Conservation (phyloP, 2,888 invertebrate genomes). For the Orgyia antiqua region DNA sequence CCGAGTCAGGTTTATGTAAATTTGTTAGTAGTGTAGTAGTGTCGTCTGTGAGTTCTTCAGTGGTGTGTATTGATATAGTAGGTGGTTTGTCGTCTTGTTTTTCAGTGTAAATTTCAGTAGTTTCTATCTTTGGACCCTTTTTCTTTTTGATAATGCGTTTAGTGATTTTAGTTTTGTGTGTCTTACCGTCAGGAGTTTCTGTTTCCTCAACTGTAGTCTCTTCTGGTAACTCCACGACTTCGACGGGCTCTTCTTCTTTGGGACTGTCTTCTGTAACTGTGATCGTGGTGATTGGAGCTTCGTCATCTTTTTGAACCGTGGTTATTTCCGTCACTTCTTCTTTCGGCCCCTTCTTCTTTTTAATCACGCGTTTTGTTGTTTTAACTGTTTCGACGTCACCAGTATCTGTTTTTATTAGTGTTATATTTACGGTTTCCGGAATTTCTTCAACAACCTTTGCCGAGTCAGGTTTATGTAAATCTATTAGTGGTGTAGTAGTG, state of each 20-base stretch:
- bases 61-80: not conserved
- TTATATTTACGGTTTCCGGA: slow-evolving; percentile 22
- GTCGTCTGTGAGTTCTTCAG: not conserved
- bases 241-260: too few species aligned
- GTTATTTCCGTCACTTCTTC: slow-evolving; percentile 33
- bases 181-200: not conserved
- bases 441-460: slow-evolving; percentile 11
- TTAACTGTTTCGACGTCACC: slow-evolving; percentile 35
- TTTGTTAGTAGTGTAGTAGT: not conserved
- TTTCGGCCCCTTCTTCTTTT: slow-evolving; percentile 46
- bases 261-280: slow-evolving; percentile 13
- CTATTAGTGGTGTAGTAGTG: slow-evolving; percentile 4
- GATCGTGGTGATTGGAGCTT: slow-evolving; percentile 6
- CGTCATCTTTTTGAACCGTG: slow-evolving; percentile 6
- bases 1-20: slow-evolving; percentile 1
- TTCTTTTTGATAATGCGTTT: not conserved
- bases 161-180: not conserved
- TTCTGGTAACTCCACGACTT: not conserved
- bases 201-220: not conserved
- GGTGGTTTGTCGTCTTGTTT: not conserved
- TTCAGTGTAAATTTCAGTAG: not conserved
- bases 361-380: slow-evolving; percentile 35
- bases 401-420: slow-evolving; percentile 5
- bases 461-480: slow-evolving; percentile 7
- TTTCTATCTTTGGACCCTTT: not conserved